phyloP scores from a whole-genome alignment of 2,888 invertebrate species.

The Nematopogon swammerdamellus region DNA sequence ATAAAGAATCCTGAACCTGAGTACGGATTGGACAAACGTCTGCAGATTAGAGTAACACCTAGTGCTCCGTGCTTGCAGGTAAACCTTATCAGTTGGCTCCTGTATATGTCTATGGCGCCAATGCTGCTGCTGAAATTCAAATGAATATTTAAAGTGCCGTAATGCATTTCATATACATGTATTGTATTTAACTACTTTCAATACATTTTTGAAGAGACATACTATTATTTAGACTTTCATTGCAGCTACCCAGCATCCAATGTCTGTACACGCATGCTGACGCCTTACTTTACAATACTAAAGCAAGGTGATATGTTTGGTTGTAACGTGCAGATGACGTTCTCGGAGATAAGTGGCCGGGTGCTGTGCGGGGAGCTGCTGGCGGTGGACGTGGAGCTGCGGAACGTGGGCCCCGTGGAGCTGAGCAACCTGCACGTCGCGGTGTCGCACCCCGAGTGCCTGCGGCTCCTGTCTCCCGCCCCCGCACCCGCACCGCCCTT shows the following conservation, averaged over 20 bases:
- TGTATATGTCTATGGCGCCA: no score
- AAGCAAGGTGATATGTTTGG: not conserved
- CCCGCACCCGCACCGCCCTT: conserved; percentile 13
- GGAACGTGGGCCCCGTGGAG: conserved; percentile 65
- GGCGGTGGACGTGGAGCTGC: conserved; percentile 62
- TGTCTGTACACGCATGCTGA: no score
- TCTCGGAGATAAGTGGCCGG: conserved; percentile 63
- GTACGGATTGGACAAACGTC: no score
- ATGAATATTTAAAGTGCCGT: no score
- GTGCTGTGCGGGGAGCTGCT: conserved; percentile 74
- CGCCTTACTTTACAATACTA: no score
- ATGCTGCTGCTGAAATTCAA: not conserved
- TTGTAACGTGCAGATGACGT: conserved; percentile 56
- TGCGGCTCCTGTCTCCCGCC: conserved; percentile 40
- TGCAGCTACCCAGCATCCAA: no score
- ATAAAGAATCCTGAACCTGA: no score
- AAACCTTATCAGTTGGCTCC: no score
- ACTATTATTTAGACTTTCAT: no score
- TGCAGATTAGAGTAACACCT: no score
- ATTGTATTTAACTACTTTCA: not conserved
- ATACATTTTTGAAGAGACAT: no score
- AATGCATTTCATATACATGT: conserved; percentile 1
- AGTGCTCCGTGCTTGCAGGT: no score
- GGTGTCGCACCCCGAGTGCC: conserved; percentile 66
- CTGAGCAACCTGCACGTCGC: conserved; percentile 63